These are phyloP conservation scores for Oxyruncus cristatus DNA, from an alignment of 2,113 vertebrate species.

Conservation along the genomic window DNA sequence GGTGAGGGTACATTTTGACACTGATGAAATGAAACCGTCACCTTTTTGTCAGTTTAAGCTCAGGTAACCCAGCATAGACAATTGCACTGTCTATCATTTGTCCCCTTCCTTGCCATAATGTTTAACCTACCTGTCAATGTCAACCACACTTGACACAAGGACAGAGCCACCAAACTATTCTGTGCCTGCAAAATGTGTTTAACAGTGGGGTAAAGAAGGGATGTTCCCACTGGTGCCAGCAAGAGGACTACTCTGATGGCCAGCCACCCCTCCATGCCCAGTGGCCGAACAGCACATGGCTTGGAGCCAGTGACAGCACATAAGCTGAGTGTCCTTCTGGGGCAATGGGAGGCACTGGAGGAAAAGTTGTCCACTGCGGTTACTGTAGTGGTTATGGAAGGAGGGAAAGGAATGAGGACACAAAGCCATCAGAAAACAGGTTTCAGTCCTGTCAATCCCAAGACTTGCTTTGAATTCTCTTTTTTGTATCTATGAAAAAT, in stretches of 20 bases:
- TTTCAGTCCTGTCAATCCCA: not conserved
- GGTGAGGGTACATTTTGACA: not conserved
- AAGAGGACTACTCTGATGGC: not conserved
- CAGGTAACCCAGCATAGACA: not conserved
- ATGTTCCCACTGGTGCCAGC: not conserved
- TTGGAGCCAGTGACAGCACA: not conserved
- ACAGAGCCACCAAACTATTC: not conserved
- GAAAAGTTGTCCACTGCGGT: rapidly evolving
- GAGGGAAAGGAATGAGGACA: not conserved
- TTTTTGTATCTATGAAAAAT: not conserved
- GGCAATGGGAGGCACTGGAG: not conserved
- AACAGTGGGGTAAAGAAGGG: not conserved
- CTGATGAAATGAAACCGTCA: not conserved
- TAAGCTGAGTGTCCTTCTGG: not conserved
- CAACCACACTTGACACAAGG: not conserved
- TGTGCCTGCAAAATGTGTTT: not conserved
- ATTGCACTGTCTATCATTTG: slow-evolving; percentile 6
- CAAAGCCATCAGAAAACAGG: not conserved
- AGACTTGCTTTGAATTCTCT: not conserved
- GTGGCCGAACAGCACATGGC: not conserved
- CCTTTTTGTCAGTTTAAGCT: not conserved
- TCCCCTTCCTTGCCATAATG: not conserved
- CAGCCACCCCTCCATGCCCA: not conserved
- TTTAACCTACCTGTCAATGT: not conserved
- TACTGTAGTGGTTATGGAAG: not conserved